Conservation (phyloP, 2,797 vertebrate species). For the Staurois parvus region DNA sequence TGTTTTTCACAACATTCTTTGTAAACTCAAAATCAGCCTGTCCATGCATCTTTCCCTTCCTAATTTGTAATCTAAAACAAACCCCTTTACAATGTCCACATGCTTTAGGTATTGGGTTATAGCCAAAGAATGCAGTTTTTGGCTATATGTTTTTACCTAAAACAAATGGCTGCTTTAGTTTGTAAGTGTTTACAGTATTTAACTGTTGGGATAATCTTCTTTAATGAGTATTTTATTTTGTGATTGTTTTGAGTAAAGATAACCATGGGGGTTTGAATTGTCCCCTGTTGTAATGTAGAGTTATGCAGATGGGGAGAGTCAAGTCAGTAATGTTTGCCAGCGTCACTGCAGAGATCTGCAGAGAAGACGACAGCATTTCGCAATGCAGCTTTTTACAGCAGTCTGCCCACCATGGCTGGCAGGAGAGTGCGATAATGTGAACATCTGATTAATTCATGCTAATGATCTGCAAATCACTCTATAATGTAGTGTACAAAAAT, state of each 20-base stretch:
- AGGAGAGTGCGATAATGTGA: neutral
- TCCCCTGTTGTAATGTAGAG: neutral
- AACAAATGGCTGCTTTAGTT: too few species aligned
- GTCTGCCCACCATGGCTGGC: slow-evolving; percentile 11
- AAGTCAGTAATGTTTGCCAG: neutral
- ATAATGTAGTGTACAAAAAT: slow-evolving; percentile 23
- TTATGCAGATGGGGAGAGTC: slow-evolving; percentile 2
- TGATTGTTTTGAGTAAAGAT: neutral
- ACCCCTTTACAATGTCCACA: too few species aligned
- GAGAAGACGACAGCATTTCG: slow-evolving; percentile 19
- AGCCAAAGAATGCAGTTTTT: too few species aligned
- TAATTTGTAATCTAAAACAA: too few species aligned
- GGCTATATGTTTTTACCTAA: too few species aligned
- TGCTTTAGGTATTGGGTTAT: too few species aligned
- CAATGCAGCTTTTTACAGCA: slow-evolving; percentile 55
- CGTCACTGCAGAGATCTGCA: slow-evolving; percentile 41
- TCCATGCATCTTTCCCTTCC: too few species aligned
- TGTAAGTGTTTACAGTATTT: too few species aligned
- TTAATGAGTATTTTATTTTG: neutral
- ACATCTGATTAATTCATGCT: slow-evolving; percentile 10
- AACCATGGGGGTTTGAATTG: neutral
- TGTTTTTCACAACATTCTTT: too few species aligned
- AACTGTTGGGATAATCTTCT: too few species aligned
- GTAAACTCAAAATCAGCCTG: too few species aligned
- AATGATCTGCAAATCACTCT: slow-evolving; percentile 43